Evolutionary conservation across 1,140 invertebrate species (phyloP), one percentile per base, ranked within the genome.

Genomic region (Drosophila gunungcola): DNA sequence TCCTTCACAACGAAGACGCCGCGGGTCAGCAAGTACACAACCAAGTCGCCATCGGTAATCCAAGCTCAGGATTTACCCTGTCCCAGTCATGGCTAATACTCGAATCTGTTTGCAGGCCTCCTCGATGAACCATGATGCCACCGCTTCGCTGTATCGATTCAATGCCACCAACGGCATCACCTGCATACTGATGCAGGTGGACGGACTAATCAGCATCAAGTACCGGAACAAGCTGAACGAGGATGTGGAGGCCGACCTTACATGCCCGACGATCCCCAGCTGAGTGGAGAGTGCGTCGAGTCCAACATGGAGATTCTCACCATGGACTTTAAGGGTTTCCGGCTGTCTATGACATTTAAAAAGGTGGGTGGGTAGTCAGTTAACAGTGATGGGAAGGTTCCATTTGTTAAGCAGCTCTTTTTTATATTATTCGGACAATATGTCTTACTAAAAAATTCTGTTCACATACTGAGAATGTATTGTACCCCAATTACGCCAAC

Each of bases 301-400:
- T 95, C 95, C 57, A 96, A 96, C 73, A 91, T 93, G 21, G 95
- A 95, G 32, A 94, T 94, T 0, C 94, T 97, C 92, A 94, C 94
- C 29, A 93, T 97, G 27, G 94, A 94, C 12, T 97, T 96, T 93
- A 94, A 95, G 36, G 95, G 95, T 5, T 97, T 96, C 73, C 93
- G 94, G 1, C 89, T 97, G 4, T 93, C 94, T 36, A 95, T 95
- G 93, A 94, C 94, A 61, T 97, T 97, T 83, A 94, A 96, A 96
- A 92, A 92, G 91, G 88, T 92, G 68, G 61, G 64, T 73, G 32
- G 55, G 51, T 38, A 32, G 21, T 25, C 16, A n/a, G 41, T 36
- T 41, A n/a, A n/a, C 25, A 55, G 25, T 32, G 25, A 56, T 41
- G 27, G 49, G 4, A 55, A 21, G 25, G 51, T 21, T 11, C 2